These are phyloP conservation scores for Aleiodes leptofemur DNA, from an alignment of 2,888 invertebrate species.

Conservation along the genomic window DNA sequence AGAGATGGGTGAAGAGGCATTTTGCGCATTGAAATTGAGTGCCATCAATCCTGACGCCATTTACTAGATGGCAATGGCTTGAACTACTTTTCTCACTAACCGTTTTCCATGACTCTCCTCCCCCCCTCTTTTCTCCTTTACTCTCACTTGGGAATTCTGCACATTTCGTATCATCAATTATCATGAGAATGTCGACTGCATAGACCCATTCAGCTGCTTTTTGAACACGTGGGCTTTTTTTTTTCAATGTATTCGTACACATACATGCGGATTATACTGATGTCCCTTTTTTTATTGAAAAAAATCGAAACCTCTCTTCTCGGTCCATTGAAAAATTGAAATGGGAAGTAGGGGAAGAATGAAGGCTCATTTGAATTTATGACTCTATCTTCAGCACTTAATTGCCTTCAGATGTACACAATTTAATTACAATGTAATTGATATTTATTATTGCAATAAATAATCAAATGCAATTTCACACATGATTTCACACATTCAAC, in stretches of 20 bases:
- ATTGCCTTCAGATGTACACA: slow-evolving; percentile 26
- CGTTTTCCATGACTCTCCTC: neutral
- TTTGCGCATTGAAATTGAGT: slow-evolving; percentile 60
- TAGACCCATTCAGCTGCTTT: slow-evolving; percentile 12
- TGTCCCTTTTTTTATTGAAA: no score
- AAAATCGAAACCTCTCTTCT: neutral
- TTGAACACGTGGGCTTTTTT: neutral
- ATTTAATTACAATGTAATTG: slow-evolving; percentile 23
- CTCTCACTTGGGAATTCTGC: neutral
- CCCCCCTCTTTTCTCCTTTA: no score
- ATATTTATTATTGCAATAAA: slow-evolving; percentile 31
- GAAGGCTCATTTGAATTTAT: neutral
- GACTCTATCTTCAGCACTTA: slow-evolving; percentile 15
- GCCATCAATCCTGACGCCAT: slow-evolving; percentile 57
- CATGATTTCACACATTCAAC: neutral
- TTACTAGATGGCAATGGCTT: slow-evolving; percentile 16
- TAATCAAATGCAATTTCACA: slow-evolving; percentile 1
- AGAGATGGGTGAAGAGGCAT: slow-evolving; percentile 52
- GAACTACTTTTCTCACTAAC: slow-evolving; percentile 22
- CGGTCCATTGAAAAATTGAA: neutral
- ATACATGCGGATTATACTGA: no score
- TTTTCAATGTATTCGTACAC: neutral
- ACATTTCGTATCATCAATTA: slow-evolving; percentile 43
- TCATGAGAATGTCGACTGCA: slow-evolving; percentile 35
- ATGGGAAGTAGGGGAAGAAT: neutral